Evolutionary conservation across 2,888 invertebrate species (phyloP).

Genomic region (Tyria jacobaeae): DNA sequence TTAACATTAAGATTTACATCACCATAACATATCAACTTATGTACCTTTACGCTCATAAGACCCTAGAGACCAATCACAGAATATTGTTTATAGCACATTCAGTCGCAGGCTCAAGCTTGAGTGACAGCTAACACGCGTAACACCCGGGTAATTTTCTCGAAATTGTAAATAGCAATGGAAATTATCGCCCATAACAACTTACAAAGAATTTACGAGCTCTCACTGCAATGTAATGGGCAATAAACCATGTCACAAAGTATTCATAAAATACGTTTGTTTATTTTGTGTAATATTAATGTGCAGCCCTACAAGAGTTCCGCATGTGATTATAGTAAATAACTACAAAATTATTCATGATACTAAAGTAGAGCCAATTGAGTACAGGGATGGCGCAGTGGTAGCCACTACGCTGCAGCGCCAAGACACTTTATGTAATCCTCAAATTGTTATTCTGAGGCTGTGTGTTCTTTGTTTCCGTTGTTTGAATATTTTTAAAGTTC

Average conservation of each 20-base stretch:
- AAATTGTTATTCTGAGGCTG: too few relatives aligned
- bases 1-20: constrained; percentile 4
- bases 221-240: constrained; percentile 57
- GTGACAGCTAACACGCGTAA: constrained; percentile 30
- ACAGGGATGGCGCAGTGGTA: too few relatives aligned
- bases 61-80: constrained; percentile 7
- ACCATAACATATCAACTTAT: constrained; percentile 2
- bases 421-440: too few relatives aligned
- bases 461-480: too few relatives aligned
- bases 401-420: too few relatives aligned
- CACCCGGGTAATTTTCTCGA: constrained; percentile 47
- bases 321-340: neutral
- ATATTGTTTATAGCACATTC: constrained; percentile 31
- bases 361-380: too few relatives aligned
- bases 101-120: constrained; percentile 22
- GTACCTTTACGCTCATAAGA: constrained; percentile 16
- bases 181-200: constrained; percentile 59
- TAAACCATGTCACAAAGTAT: constrained; percentile 57
- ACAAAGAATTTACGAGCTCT: constrained; percentile 60
- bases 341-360: neutral
- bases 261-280: constrained; percentile 46
- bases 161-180: constrained; percentile 60
- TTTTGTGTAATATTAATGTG: constrained; percentile 30
- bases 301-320: neutral
- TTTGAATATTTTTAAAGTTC: too few relatives aligned